Conservation (phyloP, 2,113 vertebrate species). For the Struthidea cinerea region DNA sequence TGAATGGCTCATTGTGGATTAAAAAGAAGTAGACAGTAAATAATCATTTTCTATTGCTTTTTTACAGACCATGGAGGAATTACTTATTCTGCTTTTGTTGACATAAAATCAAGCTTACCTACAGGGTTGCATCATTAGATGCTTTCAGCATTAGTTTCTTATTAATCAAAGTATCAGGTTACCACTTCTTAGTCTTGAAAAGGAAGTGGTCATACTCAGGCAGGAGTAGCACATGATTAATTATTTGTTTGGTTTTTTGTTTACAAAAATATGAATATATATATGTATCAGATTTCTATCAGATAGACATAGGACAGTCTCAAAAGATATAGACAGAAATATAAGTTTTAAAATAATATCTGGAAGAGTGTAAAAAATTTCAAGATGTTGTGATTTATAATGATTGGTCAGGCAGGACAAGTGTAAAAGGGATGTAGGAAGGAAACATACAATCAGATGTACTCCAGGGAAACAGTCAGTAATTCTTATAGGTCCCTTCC, state of each 20-base stretch:
- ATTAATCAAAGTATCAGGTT: not conserved
- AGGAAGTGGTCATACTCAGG: not conserved
- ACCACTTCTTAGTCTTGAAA: not conserved
- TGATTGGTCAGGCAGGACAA: not conserved
- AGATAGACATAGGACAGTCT: not conserved
- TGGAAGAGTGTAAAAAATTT: not conserved
- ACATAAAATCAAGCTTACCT: not conserved
- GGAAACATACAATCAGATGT: not conserved
- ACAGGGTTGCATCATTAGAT: not conserved
- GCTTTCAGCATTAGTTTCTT: not conserved
- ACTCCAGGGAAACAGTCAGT: not conserved
- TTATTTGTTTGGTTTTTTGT: not conserved
- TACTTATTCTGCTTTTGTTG: not conserved
- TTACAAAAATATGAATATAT: not conserved
- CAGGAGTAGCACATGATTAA: not conserved
- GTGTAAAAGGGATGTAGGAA: not conserved
- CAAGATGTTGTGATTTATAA: not conserved
- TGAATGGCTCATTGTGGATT: not conserved
- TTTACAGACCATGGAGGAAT: not conserved
- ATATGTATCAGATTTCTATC: not conserved
- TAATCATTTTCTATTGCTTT: not conserved
- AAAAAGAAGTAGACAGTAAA: not conserved
- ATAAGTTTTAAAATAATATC: not conserved
- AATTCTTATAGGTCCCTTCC: not conserved
- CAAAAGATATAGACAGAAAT: not conserved